phyloP scores from a whole-genome alignment of 2,113 vertebrate species.

The Sinocyclocheilus anshuiensis region DNA sequence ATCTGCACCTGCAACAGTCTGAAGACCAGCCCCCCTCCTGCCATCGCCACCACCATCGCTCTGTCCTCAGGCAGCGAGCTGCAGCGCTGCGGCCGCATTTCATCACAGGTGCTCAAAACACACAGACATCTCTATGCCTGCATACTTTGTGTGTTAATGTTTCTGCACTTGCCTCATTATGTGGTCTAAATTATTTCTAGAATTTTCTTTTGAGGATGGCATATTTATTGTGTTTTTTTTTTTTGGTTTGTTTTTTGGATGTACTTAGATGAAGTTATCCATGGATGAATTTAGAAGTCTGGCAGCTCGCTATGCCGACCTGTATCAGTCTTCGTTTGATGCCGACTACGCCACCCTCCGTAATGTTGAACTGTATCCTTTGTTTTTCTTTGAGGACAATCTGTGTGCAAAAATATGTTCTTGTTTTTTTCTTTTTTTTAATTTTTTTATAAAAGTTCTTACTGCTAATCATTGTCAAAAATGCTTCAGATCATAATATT shows the following conservation, averaged over 20 bases:
- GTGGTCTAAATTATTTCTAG: not conserved
- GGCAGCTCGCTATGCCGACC: slow-evolving; percentile 87
- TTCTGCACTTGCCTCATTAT: not conserved
- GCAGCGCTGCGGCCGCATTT: slow-evolving; percentile 94
- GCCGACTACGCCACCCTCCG: slow-evolving; percentile 91
- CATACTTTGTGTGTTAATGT: not conserved
- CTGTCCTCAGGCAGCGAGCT: slow-evolving; percentile 92
- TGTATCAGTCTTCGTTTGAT: slow-evolving; percentile 96
- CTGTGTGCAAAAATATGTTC: too few species aligned
- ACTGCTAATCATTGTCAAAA: too few species aligned
- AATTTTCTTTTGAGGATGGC: not conserved
- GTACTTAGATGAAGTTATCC: slow-evolving; percentile 88
- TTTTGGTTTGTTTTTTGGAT: not conserved
- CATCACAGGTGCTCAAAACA: slow-evolving; percentile 82
- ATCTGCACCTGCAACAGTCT: slow-evolving; percentile 98
- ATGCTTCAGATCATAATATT: too few species aligned
- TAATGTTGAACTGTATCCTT: slow-evolving; percentile 96
- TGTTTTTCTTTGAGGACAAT: not conserved
- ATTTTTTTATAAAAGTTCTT: too few species aligned
- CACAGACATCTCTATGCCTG: not conserved
- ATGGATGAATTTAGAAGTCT: slow-evolving; percentile 94
- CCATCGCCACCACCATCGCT: slow-evolving; percentile 92
- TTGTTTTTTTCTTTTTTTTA: too few species aligned
- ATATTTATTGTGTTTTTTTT: not conserved
- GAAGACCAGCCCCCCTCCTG: slow-evolving; percentile 96